Evolutionary conservation across 2,888 invertebrate species (phyloP), one percentile per base, ranked within the genome.

Genomic region (Antheraea assamensis): DNA sequence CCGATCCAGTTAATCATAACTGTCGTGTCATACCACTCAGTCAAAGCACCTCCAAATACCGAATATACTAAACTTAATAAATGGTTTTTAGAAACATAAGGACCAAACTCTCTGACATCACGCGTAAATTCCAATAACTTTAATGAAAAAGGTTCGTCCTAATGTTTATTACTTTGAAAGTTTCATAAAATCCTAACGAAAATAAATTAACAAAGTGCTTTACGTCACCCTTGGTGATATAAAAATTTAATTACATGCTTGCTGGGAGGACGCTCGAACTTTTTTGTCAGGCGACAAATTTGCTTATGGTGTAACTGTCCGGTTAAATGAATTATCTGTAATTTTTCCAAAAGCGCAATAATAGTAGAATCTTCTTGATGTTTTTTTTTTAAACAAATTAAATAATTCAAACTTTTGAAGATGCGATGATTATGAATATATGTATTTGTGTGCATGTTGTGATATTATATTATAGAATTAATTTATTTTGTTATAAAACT

Each of bases 181-280:
- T 78, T 80, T 78, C 76, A 75, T 78, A 79, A 82, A 80, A 81
- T 77, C 66, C 71, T 78, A 76, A 81, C 81, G 79, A 82, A 82
- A 83, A 82, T 82, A 81, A 77, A 78, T 81, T 80, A 81, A 73
- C 78, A 77, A 80, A 80, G 78, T 81, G 81, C 81, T 81, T 79
- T 81, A 76, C 79, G 75, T 78, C 76, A 76, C 78, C 79, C 76
- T 73, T 49, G 75, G 79, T 76, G 72, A 75, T 75, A 74, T 76
- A 79, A 79, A 79, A 81, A 83, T 81, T 77, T 79, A 78, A 84
- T 82, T 79, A 82, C 77, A 75, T 73, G 73, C 76, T 64, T 64
- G 77, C 79, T 81, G 78, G 75, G 75, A 75, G 77, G 74, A 71
- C 74, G 75, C 66, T 72, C 55, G 74, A 78, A 76, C 72, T 81